These are phyloP conservation scores for Opisthocomus hoazin DNA, from an alignment of 2,113 vertebrate species.

Conservation along the genomic window DNA sequence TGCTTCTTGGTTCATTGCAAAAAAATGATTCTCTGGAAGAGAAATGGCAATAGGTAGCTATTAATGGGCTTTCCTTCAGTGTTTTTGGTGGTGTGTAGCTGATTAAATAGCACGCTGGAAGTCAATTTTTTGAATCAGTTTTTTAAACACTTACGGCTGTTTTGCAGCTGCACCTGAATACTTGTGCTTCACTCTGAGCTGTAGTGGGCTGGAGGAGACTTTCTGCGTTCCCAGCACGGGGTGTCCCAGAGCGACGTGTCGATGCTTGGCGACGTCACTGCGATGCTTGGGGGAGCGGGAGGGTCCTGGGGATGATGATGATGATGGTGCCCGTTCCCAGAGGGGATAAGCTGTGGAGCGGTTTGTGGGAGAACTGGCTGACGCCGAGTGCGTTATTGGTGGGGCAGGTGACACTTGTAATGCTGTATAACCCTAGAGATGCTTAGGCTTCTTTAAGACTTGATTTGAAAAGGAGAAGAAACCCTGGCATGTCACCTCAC, in stretches of 20 bases:
- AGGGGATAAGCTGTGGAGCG: not conserved
- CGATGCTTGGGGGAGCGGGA: accelerated
- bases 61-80: not conserved
- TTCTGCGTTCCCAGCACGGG: not conserved
- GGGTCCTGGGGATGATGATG: not conserved
- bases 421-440: not conserved
- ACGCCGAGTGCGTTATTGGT: not conserved
- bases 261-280: not conserved
- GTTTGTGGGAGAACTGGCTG: not conserved
- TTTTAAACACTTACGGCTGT: not conserved
- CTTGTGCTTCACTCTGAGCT: not conserved
- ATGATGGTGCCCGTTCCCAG: not conserved
- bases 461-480: not conserved
- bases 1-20: not conserved
- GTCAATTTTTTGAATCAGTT: accelerated
- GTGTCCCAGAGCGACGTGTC: accelerated
- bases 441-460: not conserved
- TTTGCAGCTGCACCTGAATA: not conserved
- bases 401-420: not conserved
- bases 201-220: not conserved
- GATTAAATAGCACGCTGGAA: not conserved
- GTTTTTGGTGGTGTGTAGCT: not conserved
- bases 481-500: accelerated
- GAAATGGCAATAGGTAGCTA: not conserved
- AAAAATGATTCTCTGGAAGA: not conserved